Evolutionary conservation across 2,888 invertebrate species (phyloP), one percentile per base, ranked within the genome.

Genomic region (Bombyx huttoni): DNA sequence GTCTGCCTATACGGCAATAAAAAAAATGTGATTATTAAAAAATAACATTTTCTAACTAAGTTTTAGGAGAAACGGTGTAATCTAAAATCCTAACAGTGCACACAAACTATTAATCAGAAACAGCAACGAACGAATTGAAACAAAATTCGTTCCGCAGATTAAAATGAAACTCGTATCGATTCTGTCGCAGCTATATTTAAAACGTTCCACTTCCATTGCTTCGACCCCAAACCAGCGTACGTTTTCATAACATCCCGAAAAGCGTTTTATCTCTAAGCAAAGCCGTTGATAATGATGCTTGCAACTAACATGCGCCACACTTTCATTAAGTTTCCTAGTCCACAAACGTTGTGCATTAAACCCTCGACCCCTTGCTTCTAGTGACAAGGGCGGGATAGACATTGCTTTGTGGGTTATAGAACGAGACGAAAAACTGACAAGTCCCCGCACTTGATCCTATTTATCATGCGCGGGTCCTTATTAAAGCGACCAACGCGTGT

Each of bases 401-500:
- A 64, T 62, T 61, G 61, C 63, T 68, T 67, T 55, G 51, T 53
- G 52, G 58, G 50, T 48, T 55, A 59, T 50, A 57, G 67, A 76
- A 57, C 65, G 66, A 60, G 75, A 76, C 57, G 65, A 64, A 67
- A 61, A 48, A 62, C 56, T 52, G 52, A 60, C 64, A 70, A 60
- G 69, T 65, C 68, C 71, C 73, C 64, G 65, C 72, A 76, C 78
- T 81, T 85, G 79, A 85, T 86, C 82, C 82, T 82, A 82, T 86
- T 86, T 85, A 82, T 82, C 81, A 82, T 81, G 74, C 75, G 70
- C 72, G 69, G 70, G 75, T 78, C 24, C 81, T 85, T 84, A 87
- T 86, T 86, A 84, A 86, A 83, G 79, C 79, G 74, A 78, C 79
- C 80, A 71, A 79, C 79, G 76, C 73, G 75, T 77, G 75, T 78